Conservation (phyloP, 2,888 invertebrate genomes). For the Pseudococcus jackbeardsleyi region DNA sequence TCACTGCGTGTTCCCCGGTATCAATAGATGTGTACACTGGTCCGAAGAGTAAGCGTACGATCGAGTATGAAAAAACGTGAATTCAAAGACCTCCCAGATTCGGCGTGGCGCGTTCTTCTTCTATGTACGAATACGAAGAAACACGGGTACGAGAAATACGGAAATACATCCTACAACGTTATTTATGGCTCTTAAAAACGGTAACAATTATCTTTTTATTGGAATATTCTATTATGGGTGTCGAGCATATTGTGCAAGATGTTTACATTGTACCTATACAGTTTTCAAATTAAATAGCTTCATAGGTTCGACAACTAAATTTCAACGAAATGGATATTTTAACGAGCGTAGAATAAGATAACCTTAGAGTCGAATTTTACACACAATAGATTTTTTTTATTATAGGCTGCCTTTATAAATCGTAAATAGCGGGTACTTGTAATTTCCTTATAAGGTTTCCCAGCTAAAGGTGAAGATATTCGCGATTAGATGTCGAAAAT, state of each 20-base stretch:
- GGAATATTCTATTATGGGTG: slow-evolving; percentile 50
- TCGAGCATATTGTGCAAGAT: slow-evolving; percentile 54
- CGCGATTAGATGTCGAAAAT: no score
- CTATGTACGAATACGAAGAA: background rate
- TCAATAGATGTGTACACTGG: slow-evolving; percentile 19
- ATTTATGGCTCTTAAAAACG: slow-evolving; percentile 55
- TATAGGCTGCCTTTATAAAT: background rate
- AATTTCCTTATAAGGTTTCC: background rate
- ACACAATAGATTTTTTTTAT: background rate
- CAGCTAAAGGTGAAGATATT: background rate
- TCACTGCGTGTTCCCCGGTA: slow-evolving; percentile 21
- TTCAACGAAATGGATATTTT: slow-evolving; percentile 45
- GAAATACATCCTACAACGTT: slow-evolving; percentile 56
- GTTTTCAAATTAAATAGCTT: slow-evolving; percentile 34
- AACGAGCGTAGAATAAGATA: slow-evolving; percentile 21
- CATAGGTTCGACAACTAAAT: slow-evolving; percentile 36
- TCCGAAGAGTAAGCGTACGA: background rate
- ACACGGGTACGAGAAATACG: slow-evolving; percentile 10
- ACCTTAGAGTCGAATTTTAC: background rate
- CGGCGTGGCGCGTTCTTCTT: background rate
- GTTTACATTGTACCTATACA: slow-evolving; percentile 57
- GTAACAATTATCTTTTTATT: slow-evolving; percentile 59
- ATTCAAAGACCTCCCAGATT: slow-evolving; percentile 61
- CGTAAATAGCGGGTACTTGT: background rate
- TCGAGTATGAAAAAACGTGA: background rate